Base-by-base conservation (phyloP, 2,888 invertebrate species). In the Leptinotarsa rubiginosa region DNA sequence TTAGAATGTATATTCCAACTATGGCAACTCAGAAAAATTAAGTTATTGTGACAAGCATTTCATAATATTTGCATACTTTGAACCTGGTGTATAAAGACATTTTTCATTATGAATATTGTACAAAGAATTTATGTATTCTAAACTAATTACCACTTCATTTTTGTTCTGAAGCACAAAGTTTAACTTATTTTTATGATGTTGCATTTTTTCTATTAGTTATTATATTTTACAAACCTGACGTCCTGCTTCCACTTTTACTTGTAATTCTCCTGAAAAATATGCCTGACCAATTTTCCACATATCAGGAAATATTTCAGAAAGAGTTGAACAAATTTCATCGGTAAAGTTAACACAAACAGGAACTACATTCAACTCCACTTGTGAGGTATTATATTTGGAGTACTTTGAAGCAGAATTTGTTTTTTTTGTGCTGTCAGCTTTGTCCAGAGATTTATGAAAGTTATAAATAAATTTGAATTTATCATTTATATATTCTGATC, bases 231-330 rank as follows among this genome's bases (percentile, higher is more conserved):
- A 10, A 41, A 83, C 82, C 80, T 84, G 95, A 70, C 94, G 91
- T n/a, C 92, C 92, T 2, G 91, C 87, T 85, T 93, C 93, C 15
- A 92, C 90, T 78, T 94, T 92, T 0, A 94, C 93, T 81, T 93
- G 92, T 72, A 97, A 88, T 85, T 97, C 95, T 10, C 96, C 96
- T 4, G 94, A 94, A 87, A 98, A 97, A 90, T 99, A 99, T 54
- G 96, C 93, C 84, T 97, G 94, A 0, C 98, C 98, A 1, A 99
- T 91, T 85, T 97, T 95, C 98, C 98, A 99, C 82, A 99, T 91
- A 87, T 98, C 96, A 49, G 96, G 96, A 85, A 98, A 91, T 78
- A 93, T 92, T 73, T 93, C 92, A 1, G 92, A 91, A 56, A 96
- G 91, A 75, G 94, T 90, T 72, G 93, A 92, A 77, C 94, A 94